Conservation (phyloP, 2,888 invertebrate genomes). For the Apamea anceps region DNA sequence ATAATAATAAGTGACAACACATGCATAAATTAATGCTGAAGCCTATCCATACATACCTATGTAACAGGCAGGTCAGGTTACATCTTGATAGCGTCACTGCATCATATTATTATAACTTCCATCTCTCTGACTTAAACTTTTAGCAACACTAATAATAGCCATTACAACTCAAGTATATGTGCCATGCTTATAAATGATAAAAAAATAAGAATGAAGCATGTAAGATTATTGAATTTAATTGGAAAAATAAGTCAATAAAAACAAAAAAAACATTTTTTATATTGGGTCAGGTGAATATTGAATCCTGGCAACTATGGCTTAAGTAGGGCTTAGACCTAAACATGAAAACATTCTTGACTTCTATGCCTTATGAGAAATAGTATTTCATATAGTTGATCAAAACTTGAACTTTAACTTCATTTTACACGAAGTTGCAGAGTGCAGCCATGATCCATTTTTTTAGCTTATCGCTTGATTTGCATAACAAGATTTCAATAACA, state of each 20-base stretch:
- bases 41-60: constrained; percentile 16
- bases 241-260: not conserved
- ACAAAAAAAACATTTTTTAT: not conserved
- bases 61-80: constrained; percentile 34
- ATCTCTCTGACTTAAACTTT: constrained; percentile 22
- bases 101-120: constrained; percentile 24
- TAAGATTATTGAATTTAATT: no score
- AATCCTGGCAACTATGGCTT: not conserved
- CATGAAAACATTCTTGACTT: not conserved
- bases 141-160: constrained; percentile 1
- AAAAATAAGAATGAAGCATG: no score
- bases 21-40: constrained; percentile 35
- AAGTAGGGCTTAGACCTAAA: not conserved
- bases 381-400: not conserved
- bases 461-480: not conserved
- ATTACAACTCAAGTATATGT: not conserved
- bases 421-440: not conserved
- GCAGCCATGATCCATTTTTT: not conserved
- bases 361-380: not conserved
- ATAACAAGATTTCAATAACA: not conserved
- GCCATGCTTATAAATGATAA: not conserved
- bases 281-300: not conserved
- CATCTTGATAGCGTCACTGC: constrained; percentile 32
- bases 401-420: not conserved
- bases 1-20: constrained; percentile 37